Evolutionary conservation across 2,888 invertebrate genomes (phyloP).

Genomic region (Sminthurinus aureus): DNA sequence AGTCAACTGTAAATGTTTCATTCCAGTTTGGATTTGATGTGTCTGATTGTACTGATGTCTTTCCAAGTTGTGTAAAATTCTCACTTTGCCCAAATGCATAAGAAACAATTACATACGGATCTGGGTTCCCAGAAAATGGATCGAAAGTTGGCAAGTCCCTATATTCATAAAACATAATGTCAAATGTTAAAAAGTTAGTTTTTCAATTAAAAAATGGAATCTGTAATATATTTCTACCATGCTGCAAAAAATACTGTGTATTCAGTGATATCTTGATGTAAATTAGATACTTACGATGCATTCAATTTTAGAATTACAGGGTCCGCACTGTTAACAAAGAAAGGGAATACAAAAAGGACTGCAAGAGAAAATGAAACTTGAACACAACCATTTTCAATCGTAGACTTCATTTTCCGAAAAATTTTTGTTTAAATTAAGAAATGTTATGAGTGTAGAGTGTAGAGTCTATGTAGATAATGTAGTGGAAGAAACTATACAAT

Average conservation of each 20-base stretch:
- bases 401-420: too few relatives aligned
- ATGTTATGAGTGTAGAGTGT: too few relatives aligned
- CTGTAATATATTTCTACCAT: too few relatives aligned
- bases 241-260: neutral
- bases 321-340: neutral
- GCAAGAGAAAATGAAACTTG: too few relatives aligned
- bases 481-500: too few relatives aligned
- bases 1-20: constrained; percentile 38
- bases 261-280: neutral
- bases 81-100: constrained; percentile 20
- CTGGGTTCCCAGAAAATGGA: constrained; percentile 40
- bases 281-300: constrained; percentile 34
- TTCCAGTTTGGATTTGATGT: constrained; percentile 39
- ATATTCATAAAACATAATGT: too few relatives aligned
- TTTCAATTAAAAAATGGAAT: too few relatives aligned
- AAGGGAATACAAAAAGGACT: too few relatives aligned
- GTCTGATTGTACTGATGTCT: constrained; percentile 4
- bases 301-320: constrained; percentile 1
- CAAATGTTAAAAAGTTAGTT: too few relatives aligned
- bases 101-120: constrained; percentile 15
- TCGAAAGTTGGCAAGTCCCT: constrained; percentile 43
- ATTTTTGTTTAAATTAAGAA: too few relatives aligned
- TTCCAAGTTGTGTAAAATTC: neutral
- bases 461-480: too few relatives aligned
- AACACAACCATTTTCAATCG: too few relatives aligned